Conservation (phyloP, 2,888 invertebrate species). For the Leistus spinibarbis region DNA sequence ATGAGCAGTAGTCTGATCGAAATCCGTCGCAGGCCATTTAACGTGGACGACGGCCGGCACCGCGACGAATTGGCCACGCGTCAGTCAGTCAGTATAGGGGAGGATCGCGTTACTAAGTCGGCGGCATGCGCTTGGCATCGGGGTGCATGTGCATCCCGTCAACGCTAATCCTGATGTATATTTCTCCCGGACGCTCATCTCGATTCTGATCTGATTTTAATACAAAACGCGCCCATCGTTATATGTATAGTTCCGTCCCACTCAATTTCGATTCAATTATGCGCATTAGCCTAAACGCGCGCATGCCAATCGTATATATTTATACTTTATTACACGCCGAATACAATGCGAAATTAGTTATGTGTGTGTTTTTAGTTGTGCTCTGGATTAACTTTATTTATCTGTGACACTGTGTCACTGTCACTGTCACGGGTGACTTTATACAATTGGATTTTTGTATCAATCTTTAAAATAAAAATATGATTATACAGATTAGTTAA, state of each 20-base stretch:
- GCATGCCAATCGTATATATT: neutral
- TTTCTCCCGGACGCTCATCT: neutral
- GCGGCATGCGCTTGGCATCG: neutral
- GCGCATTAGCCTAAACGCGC: constrained; percentile 16
- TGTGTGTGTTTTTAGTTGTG: neutral
- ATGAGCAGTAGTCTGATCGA: constrained; percentile 6
- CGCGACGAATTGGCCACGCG: constrained; percentile 26
- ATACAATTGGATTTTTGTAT: too few relatives aligned
- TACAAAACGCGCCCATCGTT: constrained; percentile 1
- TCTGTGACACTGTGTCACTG: neutral
- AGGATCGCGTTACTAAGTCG: neutral
- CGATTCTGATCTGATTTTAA: constrained; percentile 2
- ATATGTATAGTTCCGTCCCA: constrained; percentile 4
- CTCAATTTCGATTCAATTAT: constrained; percentile 26
- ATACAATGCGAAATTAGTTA: neutral
- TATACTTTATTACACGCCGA: neutral
- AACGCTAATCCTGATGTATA: constrained; percentile 24
- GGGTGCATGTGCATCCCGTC: neutral
- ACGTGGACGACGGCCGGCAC: constrained; percentile 46
- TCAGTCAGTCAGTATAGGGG: neutral
- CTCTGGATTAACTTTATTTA: neutral
- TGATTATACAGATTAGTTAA: too few relatives aligned
- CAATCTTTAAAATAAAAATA: too few relatives aligned
- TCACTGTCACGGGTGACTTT: too few relatives aligned
- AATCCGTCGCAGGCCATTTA: constrained; percentile 58